Conservation (phyloP, 23 tunicate species). For the Halocynthia roretzi region DNA sequence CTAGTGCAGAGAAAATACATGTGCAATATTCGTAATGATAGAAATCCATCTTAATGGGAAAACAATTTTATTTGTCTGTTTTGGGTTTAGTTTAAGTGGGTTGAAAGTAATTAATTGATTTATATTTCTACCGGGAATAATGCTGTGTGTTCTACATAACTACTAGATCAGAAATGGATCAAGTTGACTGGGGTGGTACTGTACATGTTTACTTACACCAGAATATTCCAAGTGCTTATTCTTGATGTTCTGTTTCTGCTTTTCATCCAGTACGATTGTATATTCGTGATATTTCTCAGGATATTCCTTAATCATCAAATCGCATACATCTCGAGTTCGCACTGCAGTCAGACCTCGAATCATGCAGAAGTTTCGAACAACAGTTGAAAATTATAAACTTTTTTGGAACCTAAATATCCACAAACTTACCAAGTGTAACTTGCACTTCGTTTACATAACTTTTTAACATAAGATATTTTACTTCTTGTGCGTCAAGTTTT, state of each 20-base stretch:
- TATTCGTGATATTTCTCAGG: conserved; percentile 79
- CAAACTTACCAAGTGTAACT: conserved; percentile 60
- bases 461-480: conserved; percentile 50
- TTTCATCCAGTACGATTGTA: conserved; percentile 50
- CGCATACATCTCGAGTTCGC: conserved; percentile 84
- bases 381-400: background rate
- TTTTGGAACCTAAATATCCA: background rate
- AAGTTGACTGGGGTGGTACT: background rate
- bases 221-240: conserved; percentile 73
- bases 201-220: conserved; percentile 21
- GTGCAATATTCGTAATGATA: background rate
- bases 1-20: background rate
- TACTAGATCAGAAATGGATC: background rate
- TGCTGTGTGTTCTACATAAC: background rate
- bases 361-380: background rate
- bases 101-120: background rate
- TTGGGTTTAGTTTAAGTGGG: background rate
- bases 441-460: conserved; percentile 71
- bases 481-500: conserved; percentile 71
- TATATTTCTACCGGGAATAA: too few species aligned
- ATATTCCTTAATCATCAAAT: conserved; percentile 84
- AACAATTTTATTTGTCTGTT: background rate
- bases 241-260: conserved; percentile 56
- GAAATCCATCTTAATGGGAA: too few species aligned
- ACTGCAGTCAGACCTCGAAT: conserved; percentile 71